phyloP scores from a whole-genome alignment of 2,113 vertebrate species.

The Pyrgilauda ruficollis region DNA sequence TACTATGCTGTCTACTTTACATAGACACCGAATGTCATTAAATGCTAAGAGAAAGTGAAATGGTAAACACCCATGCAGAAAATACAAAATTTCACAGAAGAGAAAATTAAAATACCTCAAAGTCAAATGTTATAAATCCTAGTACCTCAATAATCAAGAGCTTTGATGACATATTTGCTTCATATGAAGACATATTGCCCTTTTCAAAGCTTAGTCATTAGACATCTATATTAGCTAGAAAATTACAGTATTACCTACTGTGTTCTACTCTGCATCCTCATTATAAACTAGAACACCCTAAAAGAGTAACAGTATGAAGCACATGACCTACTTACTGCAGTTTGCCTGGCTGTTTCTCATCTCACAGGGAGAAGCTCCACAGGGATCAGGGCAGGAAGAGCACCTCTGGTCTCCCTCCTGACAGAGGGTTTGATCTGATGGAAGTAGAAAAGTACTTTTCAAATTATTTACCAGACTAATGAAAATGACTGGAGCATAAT shows the following conservation, averaged over 20 bases:
- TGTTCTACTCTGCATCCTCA: background rate
- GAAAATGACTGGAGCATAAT: background rate
- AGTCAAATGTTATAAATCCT: background rate
- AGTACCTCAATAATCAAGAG: background rate
- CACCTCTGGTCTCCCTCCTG: constrained; percentile 81
- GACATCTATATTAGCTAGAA: background rate
- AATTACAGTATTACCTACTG: background rate
- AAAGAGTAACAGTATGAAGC: background rate
- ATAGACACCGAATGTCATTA: background rate
- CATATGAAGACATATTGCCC: background rate
- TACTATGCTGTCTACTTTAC: background rate
- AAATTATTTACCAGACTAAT: background rate
- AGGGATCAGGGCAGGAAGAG: constrained; percentile 76
- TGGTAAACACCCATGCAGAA: background rate
- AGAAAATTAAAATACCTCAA: background rate
- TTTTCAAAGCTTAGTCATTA: constrained; percentile 38
- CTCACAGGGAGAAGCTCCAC: constrained; percentile 75
- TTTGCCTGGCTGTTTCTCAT: constrained; percentile 66
- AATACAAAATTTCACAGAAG: background rate
- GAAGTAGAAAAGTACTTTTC: background rate
- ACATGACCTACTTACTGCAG: constrained; percentile 84
- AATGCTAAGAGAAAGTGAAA: background rate
- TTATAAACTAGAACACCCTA: background rate
- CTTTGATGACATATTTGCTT: constrained; percentile 11
- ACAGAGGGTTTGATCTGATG: constrained; percentile 79